Base-by-base conservation (phyloP, 2,113 vertebrate genomes). In the Prietella phreatophila region DNA sequence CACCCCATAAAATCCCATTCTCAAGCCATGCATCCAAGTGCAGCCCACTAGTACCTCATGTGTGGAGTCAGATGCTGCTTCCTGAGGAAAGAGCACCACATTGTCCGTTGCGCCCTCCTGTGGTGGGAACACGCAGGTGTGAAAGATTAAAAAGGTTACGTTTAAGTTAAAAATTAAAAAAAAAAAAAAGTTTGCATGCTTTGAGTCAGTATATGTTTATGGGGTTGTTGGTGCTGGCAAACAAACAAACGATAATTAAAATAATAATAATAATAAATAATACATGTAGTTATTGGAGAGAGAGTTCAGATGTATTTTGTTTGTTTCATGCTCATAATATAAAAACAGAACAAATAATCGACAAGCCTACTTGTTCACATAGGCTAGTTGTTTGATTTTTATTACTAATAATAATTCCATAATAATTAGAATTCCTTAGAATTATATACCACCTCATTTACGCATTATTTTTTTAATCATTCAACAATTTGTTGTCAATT, bases 31-130 rank as follows among this genome's bases (percentile, higher is more conserved):
- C 25, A 15, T 42, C 69, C 71, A 56, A 86, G 56, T 65, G 76
- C 60, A 76, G 58, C 75, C 47, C 42, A 60, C 69, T 69, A 89
- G 71, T 88, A 83, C 87, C 87, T 88, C 30, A 53, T 63, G 75
- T 55, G 76, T 33, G 15, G 87, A 85, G 73, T 92, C 93, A 91
- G 86, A 90, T 82, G 88, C 84, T 86, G 81, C 91, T 91, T 92
- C 93, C 89, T 94, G 86, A 25, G 94, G 95, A 91, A 95, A 93
- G 30, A 95, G 92, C 91, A 94, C 91, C 91, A 95, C 91, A 69
- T 92, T 94, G 84, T 94, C 93, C 80, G 92, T 61, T 86, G 92
- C 76, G 90, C 92, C 94, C 92, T 94, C 95, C 94, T 95, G 94
- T 94, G 94, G 93, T 93, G 94, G 93, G 61, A 93, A 94, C 47